phyloP scores from a whole-genome alignment of 2,888 invertebrate species.

The Apotomis capreana region DNA sequence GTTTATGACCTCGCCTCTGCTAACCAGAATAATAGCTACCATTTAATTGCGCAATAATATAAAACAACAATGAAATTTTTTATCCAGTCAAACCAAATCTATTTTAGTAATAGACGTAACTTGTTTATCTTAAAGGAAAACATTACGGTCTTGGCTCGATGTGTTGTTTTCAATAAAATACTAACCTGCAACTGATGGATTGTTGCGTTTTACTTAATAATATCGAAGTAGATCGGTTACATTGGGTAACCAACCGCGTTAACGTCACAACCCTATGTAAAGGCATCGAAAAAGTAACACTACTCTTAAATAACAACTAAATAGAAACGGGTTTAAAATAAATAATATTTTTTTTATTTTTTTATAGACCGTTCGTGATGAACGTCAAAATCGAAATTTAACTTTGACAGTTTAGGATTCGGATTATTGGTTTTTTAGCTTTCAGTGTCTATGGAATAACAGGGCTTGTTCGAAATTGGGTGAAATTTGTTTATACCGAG shows the following conservation, averaged over 20 bases:
- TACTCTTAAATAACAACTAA: constrained; percentile 10
- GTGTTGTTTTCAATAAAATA: constrained; percentile 23
- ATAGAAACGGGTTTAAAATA: not conserved
- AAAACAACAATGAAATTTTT: not conserved
- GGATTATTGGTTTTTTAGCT: not conserved
- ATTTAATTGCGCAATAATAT: not conserved
- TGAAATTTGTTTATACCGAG: not conserved
- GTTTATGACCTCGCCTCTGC: constrained; percentile 2
- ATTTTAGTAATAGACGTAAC: constrained; percentile 33
- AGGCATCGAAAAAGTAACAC: constrained; percentile 41
- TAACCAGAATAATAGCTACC: not conserved
- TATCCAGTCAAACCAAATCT: constrained; percentile 6
- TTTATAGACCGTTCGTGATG: not conserved
- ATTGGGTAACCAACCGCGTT: constrained; percentile 55
- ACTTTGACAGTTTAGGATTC: not conserved
- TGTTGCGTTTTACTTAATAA: constrained; percentile 52
- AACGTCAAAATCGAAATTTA: constrained; percentile 6
- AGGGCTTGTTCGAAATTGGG: not conserved
- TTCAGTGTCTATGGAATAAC: not conserved
- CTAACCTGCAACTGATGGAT: constrained; percentile 56
- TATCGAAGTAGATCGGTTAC: constrained; percentile 53
- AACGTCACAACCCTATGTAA: constrained; percentile 57
- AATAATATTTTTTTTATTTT: constrained; percentile 7
- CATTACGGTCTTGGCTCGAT: constrained; percentile 24
- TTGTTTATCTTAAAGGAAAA: constrained; percentile 20